phyloP scores from a whole-genome alignment of 2,797 vertebrate genomes.

The Mus minutoides region DNA sequence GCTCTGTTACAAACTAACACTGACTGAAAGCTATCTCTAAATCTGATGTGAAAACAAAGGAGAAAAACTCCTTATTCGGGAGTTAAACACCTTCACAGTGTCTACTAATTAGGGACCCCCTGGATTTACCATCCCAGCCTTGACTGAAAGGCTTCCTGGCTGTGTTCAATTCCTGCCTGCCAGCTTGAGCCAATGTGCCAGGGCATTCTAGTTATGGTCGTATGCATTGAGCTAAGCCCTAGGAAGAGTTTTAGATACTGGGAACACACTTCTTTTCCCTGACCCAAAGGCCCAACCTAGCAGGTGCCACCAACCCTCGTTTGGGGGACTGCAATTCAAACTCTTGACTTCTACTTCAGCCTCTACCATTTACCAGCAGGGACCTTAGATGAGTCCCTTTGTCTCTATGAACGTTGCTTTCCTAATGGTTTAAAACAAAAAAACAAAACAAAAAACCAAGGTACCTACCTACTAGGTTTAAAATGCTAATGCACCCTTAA shows the following conservation, averaged over 20 bases:
- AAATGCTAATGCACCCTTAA: conserved; percentile 15
- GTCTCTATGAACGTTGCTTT: conserved; percentile 10
- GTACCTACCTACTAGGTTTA: not conserved
- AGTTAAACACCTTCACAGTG: conserved; percentile 4
- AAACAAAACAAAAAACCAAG: not conserved
- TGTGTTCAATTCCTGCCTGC: not conserved
- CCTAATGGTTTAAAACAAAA: conserved; percentile 27
- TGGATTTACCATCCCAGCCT: not conserved
- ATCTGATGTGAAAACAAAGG: not conserved
- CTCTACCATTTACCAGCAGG: not conserved
- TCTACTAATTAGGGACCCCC: not conserved
- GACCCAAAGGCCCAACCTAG: not conserved
- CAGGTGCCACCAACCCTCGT: not conserved
- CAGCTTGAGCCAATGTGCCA: not conserved
- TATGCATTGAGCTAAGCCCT: not conserved
- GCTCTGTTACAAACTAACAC: not conserved
- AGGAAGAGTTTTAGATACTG: not conserved
- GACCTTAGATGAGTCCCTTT: not conserved
- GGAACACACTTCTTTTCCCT: not conserved
- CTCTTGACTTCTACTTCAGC: not conserved
- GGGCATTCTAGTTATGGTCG: not conserved
- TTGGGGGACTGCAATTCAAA: conserved; percentile 8
- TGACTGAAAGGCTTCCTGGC: not conserved
- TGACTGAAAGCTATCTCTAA: not conserved
- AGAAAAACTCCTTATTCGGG: not conserved